Percentiles rank a stretch among this genome's conserved stretches.
Evolutionary conservation across 2,113 vertebrate genomes (phyloP).

Genomic region (Blennius ocellaris): DNA sequence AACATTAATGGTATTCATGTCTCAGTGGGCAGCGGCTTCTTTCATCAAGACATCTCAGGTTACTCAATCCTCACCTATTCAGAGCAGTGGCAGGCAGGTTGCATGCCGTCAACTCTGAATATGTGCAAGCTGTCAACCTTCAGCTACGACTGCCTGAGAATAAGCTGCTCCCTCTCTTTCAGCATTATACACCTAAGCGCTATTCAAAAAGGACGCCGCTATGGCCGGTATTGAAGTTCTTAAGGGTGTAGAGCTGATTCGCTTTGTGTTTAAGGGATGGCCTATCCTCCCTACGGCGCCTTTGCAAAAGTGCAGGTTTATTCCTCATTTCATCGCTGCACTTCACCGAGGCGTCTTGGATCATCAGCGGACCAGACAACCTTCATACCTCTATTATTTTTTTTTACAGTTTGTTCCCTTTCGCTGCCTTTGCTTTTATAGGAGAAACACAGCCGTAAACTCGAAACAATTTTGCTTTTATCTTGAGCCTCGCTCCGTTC

Average conservation of each 20-base stretch:
- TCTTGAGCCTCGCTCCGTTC: no score
- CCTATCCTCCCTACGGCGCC: slow-evolving; percentile 12
- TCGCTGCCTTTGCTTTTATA: neutral
- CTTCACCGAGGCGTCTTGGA: slow-evolving; percentile 46
- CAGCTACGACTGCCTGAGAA: slow-evolving; percentile 28
- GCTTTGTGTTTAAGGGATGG: slow-evolving; percentile 43
- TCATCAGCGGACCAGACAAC: slow-evolving; percentile 50
- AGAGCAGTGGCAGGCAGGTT: slow-evolving; percentile 15
- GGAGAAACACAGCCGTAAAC: slow-evolving; percentile 26
- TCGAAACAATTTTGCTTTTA: slow-evolving; percentile 1
- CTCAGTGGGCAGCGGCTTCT: slow-evolving; percentile 23
- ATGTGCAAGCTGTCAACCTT: slow-evolving; percentile 37
- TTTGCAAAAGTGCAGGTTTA: slow-evolving; percentile 47
- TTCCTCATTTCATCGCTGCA: slow-evolving; percentile 53
- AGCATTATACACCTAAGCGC: slow-evolving; percentile 8
- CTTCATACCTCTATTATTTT: slow-evolving; percentile 44
- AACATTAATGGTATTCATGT: slow-evolving; percentile 42
- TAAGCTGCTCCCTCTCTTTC: slow-evolving; percentile 16
- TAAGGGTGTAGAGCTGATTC: slow-evolving; percentile 17
- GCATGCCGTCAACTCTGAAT: slow-evolving; percentile 35
- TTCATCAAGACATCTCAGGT: slow-evolving; percentile 50
- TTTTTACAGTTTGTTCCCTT: slow-evolving; percentile 50
- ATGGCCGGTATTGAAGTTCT: slow-evolving; percentile 5
- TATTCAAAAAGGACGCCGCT: slow-evolving; percentile 4
- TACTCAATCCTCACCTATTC: slow-evolving; percentile 35